Conservation (phyloP, 2,888 invertebrate genomes). For the Malachius bipustulatus region DNA sequence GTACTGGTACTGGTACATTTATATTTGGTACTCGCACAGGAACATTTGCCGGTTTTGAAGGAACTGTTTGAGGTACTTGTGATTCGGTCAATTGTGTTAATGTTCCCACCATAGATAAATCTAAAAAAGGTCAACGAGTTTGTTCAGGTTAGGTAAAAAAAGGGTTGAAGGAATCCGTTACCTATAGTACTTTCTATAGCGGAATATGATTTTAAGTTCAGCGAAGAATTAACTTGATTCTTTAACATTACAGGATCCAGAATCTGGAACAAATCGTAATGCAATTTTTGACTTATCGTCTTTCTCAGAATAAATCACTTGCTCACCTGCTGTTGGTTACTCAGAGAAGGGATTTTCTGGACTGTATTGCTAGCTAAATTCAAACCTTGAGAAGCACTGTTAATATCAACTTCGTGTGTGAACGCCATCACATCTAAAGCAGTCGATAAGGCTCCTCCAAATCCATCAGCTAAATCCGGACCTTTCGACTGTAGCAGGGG, state of each 20-base stretch:
- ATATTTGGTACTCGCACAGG: constrained; percentile 3
- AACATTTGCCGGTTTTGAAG: background rate
- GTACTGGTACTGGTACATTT: constrained; percentile 14
- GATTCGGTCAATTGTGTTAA: constrained; percentile 29
- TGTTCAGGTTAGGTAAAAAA: too few species aligned
- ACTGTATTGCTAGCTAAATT: constrained; percentile 26
- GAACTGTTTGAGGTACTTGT: constrained; percentile 16
- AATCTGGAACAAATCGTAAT: too few species aligned
- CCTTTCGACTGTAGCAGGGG: constrained; percentile 34
- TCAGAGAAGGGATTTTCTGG: background rate
- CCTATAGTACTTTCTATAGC: too few species aligned
- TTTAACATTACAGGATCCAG: too few species aligned
- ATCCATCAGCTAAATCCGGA: constrained; percentile 39
- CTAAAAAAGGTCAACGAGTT: too few species aligned
- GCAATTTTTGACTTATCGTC: constrained; percentile 9
- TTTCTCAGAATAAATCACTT: constrained; percentile 3
- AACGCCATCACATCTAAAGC: constrained; percentile 78
- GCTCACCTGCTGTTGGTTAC: constrained; percentile 6
- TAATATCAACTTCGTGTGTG: constrained; percentile 49
- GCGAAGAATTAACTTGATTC: too few species aligned
- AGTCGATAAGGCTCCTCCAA: constrained; percentile 54
- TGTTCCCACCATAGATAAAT: constrained; percentile 27
- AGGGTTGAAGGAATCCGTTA: too few species aligned
- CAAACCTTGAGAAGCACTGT: constrained; percentile 26
- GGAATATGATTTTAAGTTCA: too few species aligned